Evolutionary conservation across 1,140 invertebrate species (phyloP).

Genomic region (Hycleus cichorii): DNA sequence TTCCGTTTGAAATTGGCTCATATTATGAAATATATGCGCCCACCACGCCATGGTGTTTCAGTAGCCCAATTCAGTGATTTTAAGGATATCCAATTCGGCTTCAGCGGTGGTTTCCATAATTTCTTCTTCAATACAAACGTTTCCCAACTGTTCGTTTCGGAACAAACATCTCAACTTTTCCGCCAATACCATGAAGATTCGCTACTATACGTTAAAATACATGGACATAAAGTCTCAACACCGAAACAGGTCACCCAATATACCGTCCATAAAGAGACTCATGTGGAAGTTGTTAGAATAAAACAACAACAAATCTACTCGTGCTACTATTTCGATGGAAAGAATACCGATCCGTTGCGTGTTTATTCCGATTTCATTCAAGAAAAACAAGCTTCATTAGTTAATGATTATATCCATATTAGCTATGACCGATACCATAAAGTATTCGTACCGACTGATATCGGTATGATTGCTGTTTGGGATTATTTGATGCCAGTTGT

Average conservation of each 20-base stretch:
- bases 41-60: constrained; percentile 6
- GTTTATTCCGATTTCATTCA: background rate
- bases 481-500: constrained; percentile 31
- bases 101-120: background rate
- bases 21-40: constrained; percentile 15
- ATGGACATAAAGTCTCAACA: background rate
- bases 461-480: constrained; percentile 41
- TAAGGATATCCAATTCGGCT: constrained; percentile 8
- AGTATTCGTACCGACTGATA: constrained; percentile 36
- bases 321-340: background rate
- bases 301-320: background rate
- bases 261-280: background rate
- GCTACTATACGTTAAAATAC: constrained; percentile 2
- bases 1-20: constrained; percentile 28
- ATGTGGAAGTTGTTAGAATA: background rate
- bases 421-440: constrained; percentile 4
- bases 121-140: constrained; percentile 1
- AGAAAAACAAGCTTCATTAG: background rate
- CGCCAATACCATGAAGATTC: background rate
- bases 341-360: background rate
- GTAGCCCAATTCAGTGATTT: constrained; percentile 20
- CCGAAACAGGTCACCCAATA: background rate
- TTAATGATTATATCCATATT: background rate
- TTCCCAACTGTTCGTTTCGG: background rate
- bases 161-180: background rate